These are phyloP conservation scores for Erpobdella octoculata DNA, from an alignment of 2,888 invertebrate genomes.

Conservation along the genomic window DNA sequence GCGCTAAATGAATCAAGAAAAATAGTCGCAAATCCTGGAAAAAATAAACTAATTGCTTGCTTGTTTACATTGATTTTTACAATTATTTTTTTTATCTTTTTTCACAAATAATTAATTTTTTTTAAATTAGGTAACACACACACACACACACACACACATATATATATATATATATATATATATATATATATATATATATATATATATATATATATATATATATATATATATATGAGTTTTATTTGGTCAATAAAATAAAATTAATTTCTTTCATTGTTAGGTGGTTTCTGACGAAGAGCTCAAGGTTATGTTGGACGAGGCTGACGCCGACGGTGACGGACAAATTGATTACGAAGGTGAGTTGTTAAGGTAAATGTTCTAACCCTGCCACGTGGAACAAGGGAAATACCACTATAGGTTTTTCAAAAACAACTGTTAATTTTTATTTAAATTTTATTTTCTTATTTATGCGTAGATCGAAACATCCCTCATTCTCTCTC, in stretches of 20 bases:
- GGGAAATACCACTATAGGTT: background rate
- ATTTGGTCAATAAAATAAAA: too few species aligned
- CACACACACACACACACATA: too few species aligned
- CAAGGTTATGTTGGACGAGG: constrained; percentile 18
- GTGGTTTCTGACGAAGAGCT: constrained; percentile 19
- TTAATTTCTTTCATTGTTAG: background rate
- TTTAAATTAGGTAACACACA: background rate
- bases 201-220: background rate
- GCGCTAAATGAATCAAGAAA: too few species aligned
- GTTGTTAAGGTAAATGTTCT: background rate
- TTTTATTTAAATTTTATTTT: background rate
- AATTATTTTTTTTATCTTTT: too few species aligned
- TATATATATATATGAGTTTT: background rate
- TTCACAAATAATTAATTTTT: background rate
- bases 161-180: background rate
- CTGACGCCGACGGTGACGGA: constrained; percentile 17
- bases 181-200: background rate
- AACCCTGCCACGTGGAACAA: background rate
- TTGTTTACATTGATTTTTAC: too few species aligned
- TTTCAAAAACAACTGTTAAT: background rate
- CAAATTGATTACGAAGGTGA: constrained; percentile 24
- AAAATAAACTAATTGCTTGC: too few species aligned
- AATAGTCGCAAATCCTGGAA: too few species aligned
- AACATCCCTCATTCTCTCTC: too few species aligned
- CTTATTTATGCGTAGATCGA: too few species aligned